These are phyloP conservation scores for Temnopleurus reevesii DNA, from an alignment of 53 echinoderm and acorn worm species.

Conservation along the genomic window DNA sequence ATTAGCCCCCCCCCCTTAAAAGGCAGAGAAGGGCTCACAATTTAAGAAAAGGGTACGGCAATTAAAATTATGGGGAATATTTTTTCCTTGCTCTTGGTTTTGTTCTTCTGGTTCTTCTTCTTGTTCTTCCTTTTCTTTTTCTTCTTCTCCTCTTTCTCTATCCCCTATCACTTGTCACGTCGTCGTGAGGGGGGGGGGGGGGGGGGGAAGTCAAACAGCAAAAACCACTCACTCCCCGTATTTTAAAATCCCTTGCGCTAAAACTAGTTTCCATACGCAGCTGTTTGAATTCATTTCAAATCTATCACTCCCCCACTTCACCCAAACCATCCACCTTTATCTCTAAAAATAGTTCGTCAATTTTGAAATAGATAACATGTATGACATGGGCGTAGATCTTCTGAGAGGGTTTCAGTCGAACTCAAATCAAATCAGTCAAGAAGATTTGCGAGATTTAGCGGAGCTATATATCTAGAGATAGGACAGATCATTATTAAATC, in stretches of 20 bases:
- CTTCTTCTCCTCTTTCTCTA: not conserved
- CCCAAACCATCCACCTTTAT: not conserved
- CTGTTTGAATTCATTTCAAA: not conserved
- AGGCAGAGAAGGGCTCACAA: too few species aligned
- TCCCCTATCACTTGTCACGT: not conserved
- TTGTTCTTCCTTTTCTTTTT: not conserved
- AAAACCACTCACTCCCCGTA: not conserved
- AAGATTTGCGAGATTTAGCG: not conserved
- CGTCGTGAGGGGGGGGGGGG: not conserved
- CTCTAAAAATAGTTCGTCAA: not conserved
- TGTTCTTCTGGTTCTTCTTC: not conserved
- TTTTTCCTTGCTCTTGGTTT: not conserved
- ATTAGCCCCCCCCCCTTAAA: too few species aligned
- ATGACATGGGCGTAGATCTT: too few species aligned
- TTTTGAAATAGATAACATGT: too few species aligned
- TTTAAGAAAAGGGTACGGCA: too few species aligned
- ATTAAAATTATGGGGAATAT: too few species aligned
- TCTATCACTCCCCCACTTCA: not conserved
- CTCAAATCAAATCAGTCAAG: not conserved
- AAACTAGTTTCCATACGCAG: not conserved
- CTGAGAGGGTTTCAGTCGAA: too few species aligned
- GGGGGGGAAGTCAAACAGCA: not conserved
- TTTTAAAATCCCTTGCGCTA: not conserved
- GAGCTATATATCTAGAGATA: not conserved
- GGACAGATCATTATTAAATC: constrained; percentile 13